A percentile compares a stretch with the other conserved stretches of the same genome.
Evolutionary conservation across 2,797 vertebrate species (phyloP).

Genomic region (Philypnodon macrostomus): DNA sequence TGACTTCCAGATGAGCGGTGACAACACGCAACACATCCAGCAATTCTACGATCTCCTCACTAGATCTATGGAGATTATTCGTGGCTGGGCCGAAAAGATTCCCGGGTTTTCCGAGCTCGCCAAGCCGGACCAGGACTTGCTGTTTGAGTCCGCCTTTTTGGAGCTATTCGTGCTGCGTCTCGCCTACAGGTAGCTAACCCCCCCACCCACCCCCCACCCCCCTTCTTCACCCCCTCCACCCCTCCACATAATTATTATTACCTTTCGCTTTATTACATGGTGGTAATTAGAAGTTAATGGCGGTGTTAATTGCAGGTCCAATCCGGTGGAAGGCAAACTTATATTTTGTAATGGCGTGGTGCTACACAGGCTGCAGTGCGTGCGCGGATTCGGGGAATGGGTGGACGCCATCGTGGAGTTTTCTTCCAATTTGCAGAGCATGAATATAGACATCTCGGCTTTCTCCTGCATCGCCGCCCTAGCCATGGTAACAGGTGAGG

Average conservation of each 20-base stretch:
- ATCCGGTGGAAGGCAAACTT: constrained; percentile 97
- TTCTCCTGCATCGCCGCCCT: constrained; percentile 98
- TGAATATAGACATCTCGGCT: constrained; percentile 97
- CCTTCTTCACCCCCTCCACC: constrained; percentile 63
- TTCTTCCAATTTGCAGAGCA: constrained; percentile 96
- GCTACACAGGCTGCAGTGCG: constrained; percentile 95
- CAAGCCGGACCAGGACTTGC: constrained; percentile 95
- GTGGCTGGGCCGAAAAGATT: constrained; percentile 97
- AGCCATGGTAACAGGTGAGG: constrained; percentile 96
- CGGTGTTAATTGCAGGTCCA: constrained; percentile 89
- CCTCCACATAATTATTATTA: constrained; percentile 77
- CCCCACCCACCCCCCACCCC: constrained; percentile 45
- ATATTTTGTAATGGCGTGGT: constrained; percentile 99
- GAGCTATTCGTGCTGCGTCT: constrained; percentile 96
- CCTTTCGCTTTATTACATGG: constrained; percentile 84
- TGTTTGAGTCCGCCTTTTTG: constrained; percentile 97
- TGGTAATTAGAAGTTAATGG: constrained; percentile 87
- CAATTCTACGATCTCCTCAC: constrained; percentile 99
- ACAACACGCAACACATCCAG: constrained; percentile 98
- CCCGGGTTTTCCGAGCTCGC: constrained; percentile 90
- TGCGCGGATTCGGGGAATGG: constrained; percentile 98
- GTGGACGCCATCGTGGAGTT: constrained; percentile 98
- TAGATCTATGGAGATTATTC: constrained; percentile 99
- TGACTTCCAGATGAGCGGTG: constrained; percentile 96
- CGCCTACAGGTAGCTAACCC: constrained; percentile 89